A percentile compares a stretch with the other conserved stretches of the same genome.
Conservation (phyloP, 2,113 vertebrate species). For the Erythrocercus mccallii region DNA sequence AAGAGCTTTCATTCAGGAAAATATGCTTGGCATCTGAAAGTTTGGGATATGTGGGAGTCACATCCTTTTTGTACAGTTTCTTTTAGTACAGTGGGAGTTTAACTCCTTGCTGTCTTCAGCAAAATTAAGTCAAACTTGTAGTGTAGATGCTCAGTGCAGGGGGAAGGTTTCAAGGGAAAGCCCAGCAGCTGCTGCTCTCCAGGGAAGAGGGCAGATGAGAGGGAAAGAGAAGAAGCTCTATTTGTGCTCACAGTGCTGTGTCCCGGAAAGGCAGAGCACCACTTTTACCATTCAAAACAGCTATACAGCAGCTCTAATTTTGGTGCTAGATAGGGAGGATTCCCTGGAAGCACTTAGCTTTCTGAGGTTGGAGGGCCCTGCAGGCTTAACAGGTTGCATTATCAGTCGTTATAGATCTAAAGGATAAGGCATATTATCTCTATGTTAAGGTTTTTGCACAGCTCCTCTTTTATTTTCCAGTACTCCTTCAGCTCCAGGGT, state of each 20-base stretch:
- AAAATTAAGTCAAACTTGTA: background rate
- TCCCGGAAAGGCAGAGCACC: background rate
- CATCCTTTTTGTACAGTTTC: slow-evolving; percentile 62
- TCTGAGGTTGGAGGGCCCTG: background rate
- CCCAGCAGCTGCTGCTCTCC: background rate
- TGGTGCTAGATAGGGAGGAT: background rate
- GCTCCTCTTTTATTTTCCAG: background rate
- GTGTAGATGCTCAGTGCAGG: background rate
- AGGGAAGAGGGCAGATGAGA: background rate
- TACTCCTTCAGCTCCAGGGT: background rate
- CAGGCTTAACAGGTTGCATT: background rate
- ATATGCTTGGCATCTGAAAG: slow-evolving; percentile 74
- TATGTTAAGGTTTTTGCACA: background rate
- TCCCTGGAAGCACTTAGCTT: background rate
- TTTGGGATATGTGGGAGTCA: slow-evolving; percentile 74
- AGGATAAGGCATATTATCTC: background rate
- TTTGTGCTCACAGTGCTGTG: background rate
- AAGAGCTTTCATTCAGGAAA: slow-evolving; percentile 78
- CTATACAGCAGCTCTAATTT: background rate
- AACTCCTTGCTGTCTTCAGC: slow-evolving; percentile 59
- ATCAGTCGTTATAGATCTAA: background rate
- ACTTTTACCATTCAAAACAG: background rate
- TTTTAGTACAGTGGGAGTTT: slow-evolving; percentile 61
- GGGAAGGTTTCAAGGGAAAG: background rate
- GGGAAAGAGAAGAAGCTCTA: background rate